Base-by-base conservation (phyloP, 2,888 invertebrate genomes). In the Ophion ventricosus region DNA sequence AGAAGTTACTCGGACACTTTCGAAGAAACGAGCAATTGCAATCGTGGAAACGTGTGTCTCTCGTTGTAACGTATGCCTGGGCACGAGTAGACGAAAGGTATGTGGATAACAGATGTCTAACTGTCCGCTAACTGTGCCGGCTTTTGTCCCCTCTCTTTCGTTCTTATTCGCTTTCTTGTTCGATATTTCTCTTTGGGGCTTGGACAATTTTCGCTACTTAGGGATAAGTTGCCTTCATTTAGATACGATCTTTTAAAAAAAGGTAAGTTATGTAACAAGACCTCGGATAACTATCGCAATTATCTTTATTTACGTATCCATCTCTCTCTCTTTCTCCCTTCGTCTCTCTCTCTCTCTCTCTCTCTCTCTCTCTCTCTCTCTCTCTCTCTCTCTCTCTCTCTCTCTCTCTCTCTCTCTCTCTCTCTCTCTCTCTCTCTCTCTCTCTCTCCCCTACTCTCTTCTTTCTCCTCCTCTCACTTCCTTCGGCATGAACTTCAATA, bases 41-140 rank as follows among this genome's bases (percentile, higher is more conserved):
- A 72, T 35, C 57, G 72, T 59, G 59, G 72, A 59, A 73, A 63
- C 63, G 29, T 63, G 26, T 61, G 61, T 25, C 25, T 61, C 61
- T 14, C 61, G 25, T 8, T 4, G 25, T 25, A 61, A 25, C 25
- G 61, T 61, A 25, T 25, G 61, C 25, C 61, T 25, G 14, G 49
- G 11, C 26, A 61, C 61, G 14, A 23, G 61, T 25, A 61, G 61
- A 63, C 29, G 63, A 63, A 63, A 63, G 17, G 63, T 63, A 63
- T 63, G 29, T 14, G 63, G 49, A 3, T 63, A 63, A 63, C 63
- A 63, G 29, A 29, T 29, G 63, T 63, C 29, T 29, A 29, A 23
- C 63, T 63, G 29, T 63, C 17, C 5, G 63, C 29, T 63, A 17
- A 26, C 26, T 63, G 29, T 14, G 17, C 63, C 57, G 57, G 20